Base-by-base conservation (phyloP, 2,888 invertebrate genomes). In the Diarsia rubi region DNA sequence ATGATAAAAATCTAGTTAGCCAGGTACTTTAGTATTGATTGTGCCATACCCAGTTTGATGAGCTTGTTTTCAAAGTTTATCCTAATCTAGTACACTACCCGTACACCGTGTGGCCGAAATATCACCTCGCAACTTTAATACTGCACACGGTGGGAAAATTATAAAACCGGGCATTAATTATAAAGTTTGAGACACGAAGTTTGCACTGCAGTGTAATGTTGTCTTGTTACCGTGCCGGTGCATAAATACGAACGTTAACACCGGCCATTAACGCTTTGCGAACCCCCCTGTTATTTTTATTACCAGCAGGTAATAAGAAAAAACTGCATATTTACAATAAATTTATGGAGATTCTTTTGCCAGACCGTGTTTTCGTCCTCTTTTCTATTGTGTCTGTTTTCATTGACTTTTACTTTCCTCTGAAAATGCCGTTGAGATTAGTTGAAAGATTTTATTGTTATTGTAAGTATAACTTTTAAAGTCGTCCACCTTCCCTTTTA, bases 81-180 rank as follows among this genome's bases (percentile, higher is more conserved):
- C 75, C 78, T 86, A 87, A 87, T 86, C 80, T 81, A 84, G 67
- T 69, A 69, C 49, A 64, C 19, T 59, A 47, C 63, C 79, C 54
- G 82, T 88, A 88, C 88, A 87, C 80, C 83, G 84, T 69, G 86
- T 90, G 89, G 88, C 87, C 89, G 87, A 91, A 92, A 92, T 91
- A 90, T 90, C 86, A 88, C 89, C 85, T 86, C 88, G 85, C 90
- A 90, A 91, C 90, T 92, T 91, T 90, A 90, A 90, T 91, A 89
- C 87, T 88, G 91, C 91, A 84, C 91, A 91, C 91, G 86, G 89
- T 85, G 88, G 90, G 88, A 88, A 90, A 92, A 92, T 93, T 92
- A 93, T 93, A 93, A 93, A 94, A 93, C 90, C 89, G 88, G 88
- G 84, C 91, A 92, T 94, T 93, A 90, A 94, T 94, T 94, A 94